phyloP scores from a whole-genome alignment of 1,140 invertebrate genomes.

The Ericerus pela region DNA sequence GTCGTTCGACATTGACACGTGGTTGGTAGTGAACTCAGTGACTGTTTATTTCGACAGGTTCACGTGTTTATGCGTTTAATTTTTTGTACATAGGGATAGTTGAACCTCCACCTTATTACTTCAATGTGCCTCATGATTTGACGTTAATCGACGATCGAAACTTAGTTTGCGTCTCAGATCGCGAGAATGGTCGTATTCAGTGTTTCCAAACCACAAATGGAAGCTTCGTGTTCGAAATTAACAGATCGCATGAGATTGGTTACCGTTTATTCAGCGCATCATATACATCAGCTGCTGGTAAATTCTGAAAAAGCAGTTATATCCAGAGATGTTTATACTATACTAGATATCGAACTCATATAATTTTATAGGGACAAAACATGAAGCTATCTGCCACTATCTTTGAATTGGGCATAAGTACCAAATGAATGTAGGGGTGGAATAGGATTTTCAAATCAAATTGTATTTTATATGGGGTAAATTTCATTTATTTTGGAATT shows the following conservation, averaged over 20 bases:
- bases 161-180: constrained; percentile 72
- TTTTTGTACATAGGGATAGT: background rate
- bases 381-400: no score
- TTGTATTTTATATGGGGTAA: no score
- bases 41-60: background rate
- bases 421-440: no score
- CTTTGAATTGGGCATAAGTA: no score
- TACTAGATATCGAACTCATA: no score
- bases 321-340: no score
- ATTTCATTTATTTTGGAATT: no score
- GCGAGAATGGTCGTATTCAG: constrained; percentile 75
- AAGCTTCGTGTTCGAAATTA: constrained; percentile 32
- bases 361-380: no score
- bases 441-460: no score
- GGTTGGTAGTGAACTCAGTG: constrained; percentile 12
- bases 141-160: constrained; percentile 57
- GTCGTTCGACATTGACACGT: constrained; percentile 29
- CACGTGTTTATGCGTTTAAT: background rate
- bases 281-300: constrained; percentile 38
- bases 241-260: constrained; percentile 36
- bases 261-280: constrained; percentile 50
- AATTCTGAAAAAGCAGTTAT: no score
- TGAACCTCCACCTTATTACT: constrained; percentile 36
- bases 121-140: constrained; percentile 68
- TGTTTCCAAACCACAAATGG: constrained; percentile 55